Conservation (phyloP, 2,888 invertebrate species). For the Unio delphinus region DNA sequence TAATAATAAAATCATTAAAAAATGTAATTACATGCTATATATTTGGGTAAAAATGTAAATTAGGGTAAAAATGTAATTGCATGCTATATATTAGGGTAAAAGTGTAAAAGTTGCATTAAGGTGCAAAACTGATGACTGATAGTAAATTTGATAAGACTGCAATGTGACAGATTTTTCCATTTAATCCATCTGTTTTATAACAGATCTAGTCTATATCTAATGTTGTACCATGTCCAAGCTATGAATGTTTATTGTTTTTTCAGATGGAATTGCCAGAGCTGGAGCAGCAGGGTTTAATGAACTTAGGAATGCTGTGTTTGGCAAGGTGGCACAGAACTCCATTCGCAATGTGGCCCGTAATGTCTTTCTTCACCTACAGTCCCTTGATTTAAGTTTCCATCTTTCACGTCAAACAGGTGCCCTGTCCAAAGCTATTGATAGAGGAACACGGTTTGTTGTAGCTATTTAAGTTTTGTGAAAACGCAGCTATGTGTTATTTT, state of each 20-base stretch:
- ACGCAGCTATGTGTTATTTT: neutral
- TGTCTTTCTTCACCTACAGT: constrained; percentile 96
- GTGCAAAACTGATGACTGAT: no score
- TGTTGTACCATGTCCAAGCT: no score
- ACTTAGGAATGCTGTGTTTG: constrained; percentile 96
- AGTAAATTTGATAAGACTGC: no score
- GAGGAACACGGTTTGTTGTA: constrained; percentile 70
- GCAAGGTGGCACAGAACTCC: constrained; percentile 96
- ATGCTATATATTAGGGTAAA: no score
- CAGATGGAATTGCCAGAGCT: constrained; percentile 94
- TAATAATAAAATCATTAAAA: no score
- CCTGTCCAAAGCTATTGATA: constrained; percentile 84
- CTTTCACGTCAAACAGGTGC: constrained; percentile 95
- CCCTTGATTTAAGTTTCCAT: constrained; percentile 94
- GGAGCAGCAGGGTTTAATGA: constrained; percentile 96
- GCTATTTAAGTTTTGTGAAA: neutral
- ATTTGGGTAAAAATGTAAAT: no score
- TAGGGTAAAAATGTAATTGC: no score
- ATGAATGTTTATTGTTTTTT: constrained; percentile 37
- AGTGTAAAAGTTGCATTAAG: no score
- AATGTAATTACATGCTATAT: no score
- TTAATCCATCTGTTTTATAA: no score
- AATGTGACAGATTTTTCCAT: no score
- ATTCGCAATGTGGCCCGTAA: constrained; percentile 94
- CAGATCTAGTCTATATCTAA: no score